Conservation (phyloP, 2,797 vertebrate species). For the Sphenopsis melanotis region DNA sequence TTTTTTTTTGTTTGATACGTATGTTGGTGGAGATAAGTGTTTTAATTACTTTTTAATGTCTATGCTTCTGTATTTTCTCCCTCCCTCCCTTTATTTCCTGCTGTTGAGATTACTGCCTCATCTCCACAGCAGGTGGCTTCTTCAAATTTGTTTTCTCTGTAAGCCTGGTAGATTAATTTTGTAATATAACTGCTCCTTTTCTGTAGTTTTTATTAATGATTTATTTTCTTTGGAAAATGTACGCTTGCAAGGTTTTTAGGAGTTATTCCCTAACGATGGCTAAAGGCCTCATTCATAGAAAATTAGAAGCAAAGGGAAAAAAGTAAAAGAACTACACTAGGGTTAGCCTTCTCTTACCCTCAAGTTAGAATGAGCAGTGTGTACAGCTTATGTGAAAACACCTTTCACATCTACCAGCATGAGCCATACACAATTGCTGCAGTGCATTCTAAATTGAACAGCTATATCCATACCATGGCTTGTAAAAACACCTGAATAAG, state of each 20-base stretch:
- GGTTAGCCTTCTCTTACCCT: background rate
- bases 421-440: background rate
- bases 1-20: conserved; percentile 61
- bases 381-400: background rate
- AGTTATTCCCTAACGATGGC: conserved; percentile 27
- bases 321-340: background rate
- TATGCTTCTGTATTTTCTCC: conserved; percentile 76
- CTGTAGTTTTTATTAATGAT: conserved; percentile 71
- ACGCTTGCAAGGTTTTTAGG: conserved; percentile 27
- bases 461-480: background rate
- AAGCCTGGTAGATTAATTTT: conserved; percentile 75
- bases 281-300: conserved; percentile 17
- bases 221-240: conserved; percentile 63
- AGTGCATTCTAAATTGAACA: background rate
- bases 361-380: background rate
- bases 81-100: conserved; percentile 75
- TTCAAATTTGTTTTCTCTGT: conserved; percentile 77
- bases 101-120: conserved; percentile 80
- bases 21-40: conserved; percentile 82
- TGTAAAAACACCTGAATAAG: background rate
- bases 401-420: background rate
- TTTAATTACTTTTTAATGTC: conserved; percentile 86
- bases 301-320: background rate
- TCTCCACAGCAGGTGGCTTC: conserved; percentile 79
- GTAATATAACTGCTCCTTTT: conserved; percentile 74